Evolutionary conservation across 2,888 invertebrate genomes (phyloP).

Genomic region (Nymphalis urticae): DNA sequence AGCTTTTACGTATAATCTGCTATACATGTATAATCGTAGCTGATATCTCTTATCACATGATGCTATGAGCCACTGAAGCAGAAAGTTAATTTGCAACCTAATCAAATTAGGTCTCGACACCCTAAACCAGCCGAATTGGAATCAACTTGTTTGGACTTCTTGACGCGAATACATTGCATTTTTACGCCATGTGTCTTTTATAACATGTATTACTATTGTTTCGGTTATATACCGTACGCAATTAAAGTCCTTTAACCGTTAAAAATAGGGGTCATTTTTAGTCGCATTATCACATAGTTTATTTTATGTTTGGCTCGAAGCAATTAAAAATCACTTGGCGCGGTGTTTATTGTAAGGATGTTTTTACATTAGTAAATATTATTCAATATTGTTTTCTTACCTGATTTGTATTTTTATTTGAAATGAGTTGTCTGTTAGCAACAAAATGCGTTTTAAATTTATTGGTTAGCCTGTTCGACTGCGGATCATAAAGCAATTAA

Average conservation of each 20-base stretch:
- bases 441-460: no score
- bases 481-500: no score
- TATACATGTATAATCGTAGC: neutral
- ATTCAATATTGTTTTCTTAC: neutral
- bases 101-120: constrained; percentile 12
- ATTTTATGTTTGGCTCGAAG: constrained; percentile 20
- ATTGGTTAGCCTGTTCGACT: no score
- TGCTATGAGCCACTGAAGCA: constrained; percentile 21
- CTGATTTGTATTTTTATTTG: no score
- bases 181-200: neutral
- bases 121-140: constrained; percentile 8
- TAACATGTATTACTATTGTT: neutral
- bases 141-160: neutral
- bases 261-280: neutral
- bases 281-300: neutral
- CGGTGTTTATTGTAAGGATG: constrained; percentile 31
- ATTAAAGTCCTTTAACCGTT: neutral
- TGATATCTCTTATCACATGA: constrained; percentile 9
- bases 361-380: constrained; percentile 23
- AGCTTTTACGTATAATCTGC: neutral
- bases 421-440: no score
- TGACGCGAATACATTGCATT: neutral
- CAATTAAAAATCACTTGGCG: constrained; percentile 49
- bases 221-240: neutral
- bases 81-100: constrained; percentile 25